Base-by-base conservation (phyloP, 2,888 invertebrate genomes). In the Napeogenes inachia region DNA sequence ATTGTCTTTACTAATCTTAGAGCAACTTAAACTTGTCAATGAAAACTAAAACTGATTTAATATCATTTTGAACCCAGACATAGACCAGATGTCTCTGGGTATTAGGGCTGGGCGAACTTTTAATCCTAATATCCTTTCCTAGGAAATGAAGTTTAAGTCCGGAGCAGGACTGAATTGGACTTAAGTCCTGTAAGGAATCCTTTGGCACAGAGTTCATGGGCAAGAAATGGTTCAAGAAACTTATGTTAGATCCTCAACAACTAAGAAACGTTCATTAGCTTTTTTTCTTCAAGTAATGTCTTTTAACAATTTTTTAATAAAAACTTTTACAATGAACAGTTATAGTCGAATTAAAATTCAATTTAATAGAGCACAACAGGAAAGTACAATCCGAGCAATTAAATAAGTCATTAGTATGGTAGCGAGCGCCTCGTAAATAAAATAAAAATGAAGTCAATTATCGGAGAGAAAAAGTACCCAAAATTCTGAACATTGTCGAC, bases 61-160 rank as follows among this genome's bases (percentile, higher is more conserved):
- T 69, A 71, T 71, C 70, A 75, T 73, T 75, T 72, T 65, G 71
- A 66, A 69, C 73, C 72, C 71, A 71, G 67, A 64, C 69, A 64
- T 71, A 75, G 73, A 75, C 73, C 75, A 70, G 72, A 75, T 75
- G 76, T 75, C 79, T 76, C 72, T 70, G 71, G 72, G 79, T 76
- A 80, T 81, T 79, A 82, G 76, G 77, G 70, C 75, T 71, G 69
- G 77, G 66, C 74, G 72, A 87, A 88, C 84, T 88, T 87, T 85
- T 85, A 87, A 89, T 87, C 86, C 75, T 80, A 82, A 85, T 84
- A 84, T 83, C 83, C 85, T 82, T 80, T 81, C 75, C 76, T 81
- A 83, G 86, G 83, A 88, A 89, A 86, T 86, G 79, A 85, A 85
- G 85, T 87, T 85, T 82, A 79, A 82, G 83, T 81, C 76, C 76